Evolutionary conservation across 2,888 invertebrate genomes (phyloP).

Genomic region (Cenopis cana): DNA sequence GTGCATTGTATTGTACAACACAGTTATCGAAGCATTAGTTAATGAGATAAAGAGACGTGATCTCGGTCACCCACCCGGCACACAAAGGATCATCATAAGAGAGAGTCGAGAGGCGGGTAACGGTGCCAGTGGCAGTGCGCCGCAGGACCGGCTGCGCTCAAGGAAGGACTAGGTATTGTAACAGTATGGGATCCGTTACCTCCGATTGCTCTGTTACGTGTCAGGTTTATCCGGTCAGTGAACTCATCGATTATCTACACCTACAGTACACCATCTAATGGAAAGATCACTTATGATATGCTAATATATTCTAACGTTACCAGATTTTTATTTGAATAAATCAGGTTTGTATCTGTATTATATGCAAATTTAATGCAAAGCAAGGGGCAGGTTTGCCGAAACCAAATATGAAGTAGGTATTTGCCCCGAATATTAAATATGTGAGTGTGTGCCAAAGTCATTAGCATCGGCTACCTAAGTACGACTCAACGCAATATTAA

Average conservation of each 20-base stretch:
- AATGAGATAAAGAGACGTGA: conserved; percentile 17
- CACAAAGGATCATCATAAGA: conserved; percentile 27
- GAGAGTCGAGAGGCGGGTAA: conserved; percentile 49
- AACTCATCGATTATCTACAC: conserved; percentile 49
- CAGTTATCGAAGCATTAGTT: conserved; percentile 20
- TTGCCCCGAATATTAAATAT: conserved; percentile 21
- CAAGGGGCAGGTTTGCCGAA: conserved; percentile 17
- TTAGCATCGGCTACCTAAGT: conserved; percentile 2
- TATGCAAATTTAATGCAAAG: conserved; percentile 41
- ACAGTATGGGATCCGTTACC: conserved; percentile 55
- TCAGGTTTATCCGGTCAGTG: conserved; percentile 61
- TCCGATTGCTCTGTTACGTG: conserved; percentile 46
- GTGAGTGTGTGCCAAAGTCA: conserved; percentile 9
- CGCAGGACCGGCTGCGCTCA: conserved; percentile 51
- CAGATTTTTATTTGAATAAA: conserved; percentile 32
- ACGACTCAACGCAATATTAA: background rate
- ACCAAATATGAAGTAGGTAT: conserved; percentile 18
- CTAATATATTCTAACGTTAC: conserved; percentile 38
- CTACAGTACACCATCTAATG: conserved; percentile 21
- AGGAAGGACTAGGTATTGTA: conserved; percentile 54
- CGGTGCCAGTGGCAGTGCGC: conserved; percentile 57
- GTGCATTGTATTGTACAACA: no score
- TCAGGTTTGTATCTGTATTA: conserved; percentile 30
- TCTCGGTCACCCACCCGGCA: conserved; percentile 6
- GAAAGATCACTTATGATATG: conserved; percentile 32